Evolutionary conservation across 2,888 invertebrate genomes (phyloP), one percentile per base, ranked within the genome.

Genomic region (Brenthis hecate): DNA sequence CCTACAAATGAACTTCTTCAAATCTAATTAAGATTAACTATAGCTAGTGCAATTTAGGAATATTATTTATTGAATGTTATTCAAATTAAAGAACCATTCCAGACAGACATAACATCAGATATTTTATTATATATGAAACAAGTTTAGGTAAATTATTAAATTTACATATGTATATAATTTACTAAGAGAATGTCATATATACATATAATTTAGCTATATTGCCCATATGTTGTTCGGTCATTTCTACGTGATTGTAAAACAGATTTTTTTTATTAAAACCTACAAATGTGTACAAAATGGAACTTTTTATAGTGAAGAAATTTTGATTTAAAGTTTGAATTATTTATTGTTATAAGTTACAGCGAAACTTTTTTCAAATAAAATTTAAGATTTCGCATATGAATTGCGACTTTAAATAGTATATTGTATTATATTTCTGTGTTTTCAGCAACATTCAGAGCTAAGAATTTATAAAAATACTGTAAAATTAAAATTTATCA

Each of bases 11-110:
- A 11, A 43, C 36, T 54, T 14, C 19, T 62, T 36, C 43, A 63
- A 36, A 57, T 56, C 19, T 63, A 66, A 51, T 65, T 72, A 65
- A 68, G 50, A 54, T 47, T 71, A 68, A 80, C 81, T 81, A 80
- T 88, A 88, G 88, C 76, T 89, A 89, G 89, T 85, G 84, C 84
- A 89, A 89, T 89, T 87, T 88, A 88, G 86, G 73, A 78, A 76
- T 85, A 82, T 81, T 82, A 85, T 85, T 85, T 85, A 85, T 84
- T 82, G 36, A 68, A 81, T 78, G 81, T 82, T 78, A 75, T 81
- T 80, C 77, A 77, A 80, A 79, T 77, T 79, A 75, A 80, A 76
- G 76, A n/a, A 80, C 83, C 88, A 89, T 89, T 89, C 89, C 89
- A 88, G 65, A 74, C 71, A 74, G 76, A 78, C 1, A 8, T 11